A percentile compares a stretch with the other conserved stretches of the same genome.
These are phyloP conservation scores for Limnothrissa miodon DNA, from an alignment of 2,113 vertebrate species.

Conservation along the genomic window DNA sequence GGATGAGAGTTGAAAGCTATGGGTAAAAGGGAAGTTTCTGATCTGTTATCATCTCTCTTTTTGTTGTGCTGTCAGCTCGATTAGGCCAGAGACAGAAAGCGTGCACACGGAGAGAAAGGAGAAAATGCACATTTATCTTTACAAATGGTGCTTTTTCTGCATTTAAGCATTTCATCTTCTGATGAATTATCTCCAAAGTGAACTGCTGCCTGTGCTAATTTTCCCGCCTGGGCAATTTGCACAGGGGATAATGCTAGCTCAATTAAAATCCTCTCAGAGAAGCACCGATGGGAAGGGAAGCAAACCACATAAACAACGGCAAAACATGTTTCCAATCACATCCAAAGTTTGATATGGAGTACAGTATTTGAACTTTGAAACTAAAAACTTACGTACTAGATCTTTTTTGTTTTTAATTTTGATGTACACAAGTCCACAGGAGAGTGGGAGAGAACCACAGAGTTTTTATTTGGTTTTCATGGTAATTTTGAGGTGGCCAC, in stretches of 20 bases:
- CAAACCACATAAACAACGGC: conserved; percentile 1
- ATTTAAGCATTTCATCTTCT: conserved; percentile 51
- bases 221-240: conserved; percentile 35
- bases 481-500: no score
- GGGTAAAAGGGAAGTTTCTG: conserved; percentile 33
- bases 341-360: background rate
- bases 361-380: background rate
- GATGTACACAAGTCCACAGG: no score
- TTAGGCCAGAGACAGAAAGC: conserved; percentile 37
- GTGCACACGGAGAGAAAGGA: conserved; percentile 22
- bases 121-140: conserved; percentile 51
- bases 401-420: no score
- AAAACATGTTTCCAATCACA: conserved; percentile 2
- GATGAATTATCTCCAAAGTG: conserved; percentile 50
- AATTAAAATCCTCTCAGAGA: conserved; percentile 39
- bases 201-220: conserved; percentile 43
- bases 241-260: conserved; percentile 30
- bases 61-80: conserved; percentile 50
- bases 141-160: conserved; percentile 44
- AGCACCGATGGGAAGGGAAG: background rate
- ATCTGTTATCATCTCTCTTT: conserved; percentile 16
- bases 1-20: conserved; percentile 4
- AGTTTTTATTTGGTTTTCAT: no score
- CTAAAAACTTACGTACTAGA: no score
- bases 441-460: no score